These are phyloP conservation scores for Passer montanus DNA, from an alignment of 2,113 vertebrate species.

Conservation along the genomic window DNA sequence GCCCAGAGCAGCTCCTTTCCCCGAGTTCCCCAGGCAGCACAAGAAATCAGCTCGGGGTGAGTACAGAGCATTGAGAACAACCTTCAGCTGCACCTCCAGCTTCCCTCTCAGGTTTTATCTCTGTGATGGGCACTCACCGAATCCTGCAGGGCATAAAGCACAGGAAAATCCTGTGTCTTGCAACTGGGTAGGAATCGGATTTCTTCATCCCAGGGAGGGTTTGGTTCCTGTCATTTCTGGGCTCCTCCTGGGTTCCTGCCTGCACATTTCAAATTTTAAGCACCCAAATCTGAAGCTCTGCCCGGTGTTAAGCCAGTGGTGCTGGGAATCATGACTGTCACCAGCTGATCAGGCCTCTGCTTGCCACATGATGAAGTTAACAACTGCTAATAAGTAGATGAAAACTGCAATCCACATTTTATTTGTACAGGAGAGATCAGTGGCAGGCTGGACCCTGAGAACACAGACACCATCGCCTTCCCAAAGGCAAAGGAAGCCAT, in stretches of 20 bases:
- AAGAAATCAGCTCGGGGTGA: conserved; percentile 60
- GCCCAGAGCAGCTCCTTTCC: conserved; percentile 59
- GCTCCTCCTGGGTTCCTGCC: neutral
- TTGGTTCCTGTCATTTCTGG: neutral
- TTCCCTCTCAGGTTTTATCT: neutral
- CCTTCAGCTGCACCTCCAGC: neutral
- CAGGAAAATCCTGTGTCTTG: neutral
- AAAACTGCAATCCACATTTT: neutral
- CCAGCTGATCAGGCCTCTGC: neutral
- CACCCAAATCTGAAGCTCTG: neutral
- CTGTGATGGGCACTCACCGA: neutral
- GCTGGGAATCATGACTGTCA: neutral
- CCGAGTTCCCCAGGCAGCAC: conserved; percentile 30
- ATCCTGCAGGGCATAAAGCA: neutral
- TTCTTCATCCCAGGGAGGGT: neutral
- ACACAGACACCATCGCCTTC: neutral
- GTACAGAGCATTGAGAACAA: neutral
- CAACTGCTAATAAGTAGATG: neutral
- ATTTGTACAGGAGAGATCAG: neutral
- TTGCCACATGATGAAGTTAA: neutral
- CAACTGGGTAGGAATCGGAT: neutral
- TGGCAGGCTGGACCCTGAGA: neutral
- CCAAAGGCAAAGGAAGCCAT: neutral
- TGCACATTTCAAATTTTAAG: neutral
- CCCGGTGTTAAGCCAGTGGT: neutral